Evolutionary conservation across 1,140 invertebrate genomes (phyloP), one percentile per base, ranked within the genome.

Genomic region (Artemia franciscana): DNA sequence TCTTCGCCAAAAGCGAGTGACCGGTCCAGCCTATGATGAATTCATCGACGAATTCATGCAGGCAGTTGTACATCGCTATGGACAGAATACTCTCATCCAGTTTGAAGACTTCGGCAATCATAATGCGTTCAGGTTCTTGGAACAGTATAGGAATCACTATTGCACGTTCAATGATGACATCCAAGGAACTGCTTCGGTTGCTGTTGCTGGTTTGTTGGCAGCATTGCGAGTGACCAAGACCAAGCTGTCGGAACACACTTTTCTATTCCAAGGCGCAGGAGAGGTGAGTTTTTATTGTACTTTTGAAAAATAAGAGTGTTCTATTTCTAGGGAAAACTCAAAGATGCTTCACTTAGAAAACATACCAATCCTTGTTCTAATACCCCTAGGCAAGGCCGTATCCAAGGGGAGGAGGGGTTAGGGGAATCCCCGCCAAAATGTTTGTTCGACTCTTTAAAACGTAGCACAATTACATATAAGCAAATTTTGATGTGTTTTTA

Each of bases 1-100:
- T 58, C 72, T 96, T 39, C 78, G 87, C 62, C 88, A 95, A 68
- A 83, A 83, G 64, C 78, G 95, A 59, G 83, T 85, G 0, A 83
- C 83, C 25, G 95, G 94, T 12, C 76, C 81, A 27, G 82, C 84
- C 62, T 98, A 98, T 73, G 93, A 98, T 71, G 86, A 87, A 51
- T 85, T 98, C 67, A 82, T 98, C 61, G 94, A 98, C 70, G 95
- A 98, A 74, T 98, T 98, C 72, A 97, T 98, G 92, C 77, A 88
- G 70, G 92, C 91, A 2, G 88, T 90, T 61, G 88, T 94, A 0
- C 83, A 82, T 72, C 84, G 89, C 74, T 94, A 91, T 70, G 86
- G 86, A 60, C 87, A 89, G 71, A 89, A 90, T 68, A 87, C 85
- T 1, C 75, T 91, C 1, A 85, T 91, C 67, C 78, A 96, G 81